These are phyloP conservation scores for Cryptoprocta ferox DNA, from an alignment of 2,797 vertebrate species.

Conservation along the genomic window DNA sequence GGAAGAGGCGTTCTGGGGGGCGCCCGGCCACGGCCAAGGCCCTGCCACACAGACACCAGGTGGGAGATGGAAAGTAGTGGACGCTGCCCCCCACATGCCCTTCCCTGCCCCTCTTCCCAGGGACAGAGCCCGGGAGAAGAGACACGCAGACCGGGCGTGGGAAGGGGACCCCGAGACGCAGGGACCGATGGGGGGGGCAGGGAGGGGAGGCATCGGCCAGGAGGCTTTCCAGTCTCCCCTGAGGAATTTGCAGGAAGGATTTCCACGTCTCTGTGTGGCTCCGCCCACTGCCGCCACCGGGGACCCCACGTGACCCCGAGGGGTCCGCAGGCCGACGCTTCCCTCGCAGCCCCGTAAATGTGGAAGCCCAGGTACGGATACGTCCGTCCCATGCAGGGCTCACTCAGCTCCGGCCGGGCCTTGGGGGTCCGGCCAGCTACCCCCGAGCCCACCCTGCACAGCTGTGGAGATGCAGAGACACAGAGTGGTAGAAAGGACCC, in stretches of 20 bases:
- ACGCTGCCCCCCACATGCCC: slow-evolving; percentile 51
- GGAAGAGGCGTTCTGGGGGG: not conserved
- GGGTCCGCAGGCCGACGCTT: accelerated
- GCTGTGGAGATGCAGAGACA: not conserved
- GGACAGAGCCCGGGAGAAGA: slow-evolving; percentile 53
- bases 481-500: not conserved
- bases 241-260: slow-evolving; percentile 79
- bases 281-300: not conserved
- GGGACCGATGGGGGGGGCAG: accelerated
- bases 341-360: accelerated
- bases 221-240: slow-evolving; percentile 58
- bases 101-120: slow-evolving; percentile 62
- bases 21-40: slow-evolving; percentile 56
- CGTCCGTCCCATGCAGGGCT: not conserved
- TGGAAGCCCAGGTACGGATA: not conserved
- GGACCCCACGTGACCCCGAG: not conserved
- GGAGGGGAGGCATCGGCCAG: no score
- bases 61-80: slow-evolving; percentile 59
- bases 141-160: not conserved
- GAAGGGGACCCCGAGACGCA: not conserved
- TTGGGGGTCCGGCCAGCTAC: not conserved
- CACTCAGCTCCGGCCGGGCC: not conserved
- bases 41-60: slow-evolving; percentile 61
- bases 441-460: not conserved
- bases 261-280: slow-evolving; percentile 80